These are phyloP conservation scores for Trematocara caparti DNA, from an alignment of 2,797 vertebrate species.

Conservation along the genomic window DNA sequence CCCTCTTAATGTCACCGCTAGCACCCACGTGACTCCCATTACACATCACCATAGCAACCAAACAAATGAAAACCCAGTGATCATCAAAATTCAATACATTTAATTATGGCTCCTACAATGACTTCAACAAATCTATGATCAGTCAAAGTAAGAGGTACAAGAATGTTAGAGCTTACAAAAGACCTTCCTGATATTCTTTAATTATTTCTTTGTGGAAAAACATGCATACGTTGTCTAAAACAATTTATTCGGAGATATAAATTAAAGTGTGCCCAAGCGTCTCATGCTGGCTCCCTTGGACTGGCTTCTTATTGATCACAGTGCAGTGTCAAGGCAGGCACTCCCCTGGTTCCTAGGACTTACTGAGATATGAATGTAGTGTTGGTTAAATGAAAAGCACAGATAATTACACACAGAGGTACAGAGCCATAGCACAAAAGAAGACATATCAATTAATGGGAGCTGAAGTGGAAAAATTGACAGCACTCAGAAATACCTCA, in stretches of 20 bases:
- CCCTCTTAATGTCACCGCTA: too few relatives aligned
- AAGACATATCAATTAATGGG: neutral
- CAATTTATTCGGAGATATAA: neutral
- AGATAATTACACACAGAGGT: conserved; percentile 4
- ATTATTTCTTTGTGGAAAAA: neutral
- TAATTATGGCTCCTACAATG: too few relatives aligned
- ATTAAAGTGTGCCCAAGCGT: neutral
- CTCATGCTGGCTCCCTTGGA: neutral
- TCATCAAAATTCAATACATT: too few relatives aligned
- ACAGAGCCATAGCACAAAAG: neutral
- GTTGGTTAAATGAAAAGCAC: neutral
- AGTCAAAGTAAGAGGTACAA: neutral
- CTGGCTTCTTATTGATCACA: conserved; percentile 11
- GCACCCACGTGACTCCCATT: too few relatives aligned
- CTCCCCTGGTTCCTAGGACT: neutral
- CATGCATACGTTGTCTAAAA: neutral
- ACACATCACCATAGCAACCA: too few relatives aligned
- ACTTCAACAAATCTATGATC: neutral
- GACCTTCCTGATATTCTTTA: neutral
- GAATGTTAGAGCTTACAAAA: neutral
- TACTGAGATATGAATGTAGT: neutral
- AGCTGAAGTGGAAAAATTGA: neutral
- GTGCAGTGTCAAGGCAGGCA: neutral
- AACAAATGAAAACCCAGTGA: too few relatives aligned
- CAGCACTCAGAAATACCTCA: neutral